Conservation (phyloP, 2,888 invertebrate species). For the Pristionchus fissidentatus region DNA sequence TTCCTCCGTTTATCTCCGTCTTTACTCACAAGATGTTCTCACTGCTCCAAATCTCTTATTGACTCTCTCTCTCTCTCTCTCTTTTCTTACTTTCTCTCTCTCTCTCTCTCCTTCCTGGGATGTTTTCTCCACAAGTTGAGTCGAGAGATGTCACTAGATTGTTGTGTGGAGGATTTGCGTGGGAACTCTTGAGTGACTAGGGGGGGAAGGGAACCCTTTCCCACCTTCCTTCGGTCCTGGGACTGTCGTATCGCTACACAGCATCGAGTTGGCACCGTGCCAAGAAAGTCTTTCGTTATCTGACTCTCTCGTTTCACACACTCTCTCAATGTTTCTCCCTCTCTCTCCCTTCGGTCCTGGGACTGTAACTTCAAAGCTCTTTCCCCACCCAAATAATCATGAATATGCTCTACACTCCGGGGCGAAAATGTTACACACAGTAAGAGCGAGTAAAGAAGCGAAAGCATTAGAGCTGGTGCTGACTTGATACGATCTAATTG, state of each 20-base stretch:
- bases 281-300: too few relatives aligned
- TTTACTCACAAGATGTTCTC: too few relatives aligned
- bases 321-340: neutral
- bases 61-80: conserved; percentile 8
- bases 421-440: neutral
- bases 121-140: conserved; percentile 42
- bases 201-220: neutral
- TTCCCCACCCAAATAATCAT: neutral
- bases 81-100: neutral
- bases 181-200: conserved; percentile 1
- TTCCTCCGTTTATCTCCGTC: neutral
- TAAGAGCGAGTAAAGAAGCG: too few relatives aligned
- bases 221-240: conserved; percentile 11
- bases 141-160: neutral
- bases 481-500: conserved; percentile 26
- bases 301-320: too few relatives aligned
- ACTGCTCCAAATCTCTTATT: conserved; percentile 18
- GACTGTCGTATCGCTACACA: neutral
- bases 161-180: conserved; percentile 35
- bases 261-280: too few relatives aligned
- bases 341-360: too few relatives aligned
- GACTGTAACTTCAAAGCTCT: too few relatives aligned
- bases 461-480: neutral
- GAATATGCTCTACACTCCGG: neutral
- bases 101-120: conserved; percentile 29